Evolutionary conservation across 92 coral and sea anemone genomes (phyloP).

Genomic region (Actinostola sp.): DNA sequence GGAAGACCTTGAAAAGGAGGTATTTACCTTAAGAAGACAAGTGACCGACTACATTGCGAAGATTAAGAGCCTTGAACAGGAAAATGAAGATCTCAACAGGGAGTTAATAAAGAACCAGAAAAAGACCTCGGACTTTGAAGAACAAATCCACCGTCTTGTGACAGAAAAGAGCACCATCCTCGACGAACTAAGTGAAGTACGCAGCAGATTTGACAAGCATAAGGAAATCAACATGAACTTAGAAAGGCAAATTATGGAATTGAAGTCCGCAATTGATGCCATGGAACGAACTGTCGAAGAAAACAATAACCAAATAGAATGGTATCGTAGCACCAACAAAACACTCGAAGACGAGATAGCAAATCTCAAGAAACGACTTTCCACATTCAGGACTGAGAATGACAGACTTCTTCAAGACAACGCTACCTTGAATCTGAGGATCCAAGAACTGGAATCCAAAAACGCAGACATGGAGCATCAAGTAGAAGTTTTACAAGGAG

Average conservation of each 20-base stretch:
- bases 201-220: conserved; percentile 73
- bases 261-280: conserved; percentile 68
- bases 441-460: conserved; percentile 86
- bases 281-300: conserved; percentile 75
- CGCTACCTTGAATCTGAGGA: conserved; percentile 62
- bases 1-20: conserved; percentile 86
- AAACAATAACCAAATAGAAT: conserved; percentile 83
- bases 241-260: conserved; percentile 78
- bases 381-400: conserved; percentile 72
- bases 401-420: conserved; percentile 85
- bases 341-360: conserved; percentile 84
- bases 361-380: conserved; percentile 71
- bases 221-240: conserved; percentile 69
- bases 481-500: conserved; percentile 77
- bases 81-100: conserved; percentile 91
- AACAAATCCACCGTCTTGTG: conserved; percentile 74
- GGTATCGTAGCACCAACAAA: conserved; percentile 78
- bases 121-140: conserved; percentile 76
- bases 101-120: conserved; percentile 93
- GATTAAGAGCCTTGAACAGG: conserved; percentile 79
- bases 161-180: conserved; percentile 77
- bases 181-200: conserved; percentile 75
- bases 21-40: conserved; percentile 65
- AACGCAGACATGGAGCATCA: conserved; percentile 75
- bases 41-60: conserved; percentile 76